Evolutionary conservation across 2,888 invertebrate genomes (phyloP), one percentile per base, ranked within the genome.

Genomic region (Harmothoe impar): DNA sequence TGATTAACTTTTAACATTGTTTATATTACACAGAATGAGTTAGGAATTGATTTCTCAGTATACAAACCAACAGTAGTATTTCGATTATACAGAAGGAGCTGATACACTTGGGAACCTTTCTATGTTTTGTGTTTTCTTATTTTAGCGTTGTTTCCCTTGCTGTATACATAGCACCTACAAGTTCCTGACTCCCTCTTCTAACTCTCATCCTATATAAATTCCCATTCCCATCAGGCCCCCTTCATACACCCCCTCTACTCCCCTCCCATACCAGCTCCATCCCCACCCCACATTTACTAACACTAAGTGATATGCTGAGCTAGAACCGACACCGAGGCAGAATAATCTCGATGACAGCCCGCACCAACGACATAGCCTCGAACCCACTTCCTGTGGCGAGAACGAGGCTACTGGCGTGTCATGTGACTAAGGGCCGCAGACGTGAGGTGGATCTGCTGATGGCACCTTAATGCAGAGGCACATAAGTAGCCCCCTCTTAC

Each of bases 331-430:
- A 62, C 3, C 62, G 5, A 72, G 72, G 72, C 29, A n/a, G 29
- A 72, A 72, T 72, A 72, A 72, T 72, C 72, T 72, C 15, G 72
- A 72, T 72, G 72, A 29, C 72, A 72, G 72, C 72, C 25, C 72
- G 5, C 31, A 25, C 29, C 25, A 25, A n/a, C n/a, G 29, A 29
- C 29, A 72, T 72, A 72, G 72, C 25, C 25, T 72, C 72, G 1
- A 72, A 72, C 72, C 72, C 72, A 29, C 29, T 72, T 72, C 72
- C 72, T 23, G 20, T 25, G 72, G 72, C 17, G 29, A 29, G 29
- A 72, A 29, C 72, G 72, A 72, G 72, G 72, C 72, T 72, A 7
- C 5, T 72, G n/a, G 25, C 25, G 3, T 29, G 29, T 72, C 72
- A 62, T 3, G 17, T 43, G 43, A 43, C 29, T 72, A 72, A 72